Conservation (phyloP, 2,888 invertebrate species). For the Epistrophe eligans region DNA sequence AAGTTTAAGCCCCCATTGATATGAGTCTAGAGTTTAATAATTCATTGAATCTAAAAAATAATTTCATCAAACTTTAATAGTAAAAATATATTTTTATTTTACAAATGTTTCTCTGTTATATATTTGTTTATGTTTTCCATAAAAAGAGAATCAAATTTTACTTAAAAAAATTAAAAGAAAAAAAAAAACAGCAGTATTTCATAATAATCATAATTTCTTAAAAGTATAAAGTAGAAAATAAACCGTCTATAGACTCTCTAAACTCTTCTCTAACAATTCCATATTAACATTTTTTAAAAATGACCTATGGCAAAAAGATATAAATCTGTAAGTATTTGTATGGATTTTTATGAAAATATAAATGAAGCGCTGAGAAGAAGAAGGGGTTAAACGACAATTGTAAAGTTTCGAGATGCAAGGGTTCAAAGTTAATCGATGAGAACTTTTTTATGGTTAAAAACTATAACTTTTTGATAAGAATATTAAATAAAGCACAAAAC, state of each 20-base stretch:
- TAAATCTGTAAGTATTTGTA: constrained; percentile 7
- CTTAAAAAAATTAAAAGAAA: constrained; percentile 23
- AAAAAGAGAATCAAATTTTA: constrained; percentile 36
- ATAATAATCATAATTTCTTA: constrained; percentile 38
- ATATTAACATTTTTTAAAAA: constrained; percentile 13
- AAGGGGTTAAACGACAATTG: too few relatives aligned
- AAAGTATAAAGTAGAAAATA: constrained; percentile 30
- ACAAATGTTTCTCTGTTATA: constrained; percentile 23
- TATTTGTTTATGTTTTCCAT: neutral
- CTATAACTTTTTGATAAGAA: too few relatives aligned
- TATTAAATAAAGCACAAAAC: too few relatives aligned
- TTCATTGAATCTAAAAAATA: too few relatives aligned
- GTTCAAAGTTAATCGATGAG: too few relatives aligned
- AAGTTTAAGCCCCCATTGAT: too few relatives aligned
- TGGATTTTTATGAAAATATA: constrained; percentile 33
- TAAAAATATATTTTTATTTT: constrained; percentile 33
- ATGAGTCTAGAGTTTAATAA: too few relatives aligned
- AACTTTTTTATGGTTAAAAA: too few relatives aligned
- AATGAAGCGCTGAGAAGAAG: too few relatives aligned
- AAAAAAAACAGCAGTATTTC: constrained; percentile 28
- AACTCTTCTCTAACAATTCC: constrained; percentile 27
- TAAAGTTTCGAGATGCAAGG: too few relatives aligned
- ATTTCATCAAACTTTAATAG: neutral
- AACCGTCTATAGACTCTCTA: constrained; percentile 17
- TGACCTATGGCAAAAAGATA: constrained; percentile 12